These are phyloP conservation scores for Patella ulyssiponensis DNA, from an alignment of 2,888 invertebrate genomes.

Conservation along the genomic window DNA sequence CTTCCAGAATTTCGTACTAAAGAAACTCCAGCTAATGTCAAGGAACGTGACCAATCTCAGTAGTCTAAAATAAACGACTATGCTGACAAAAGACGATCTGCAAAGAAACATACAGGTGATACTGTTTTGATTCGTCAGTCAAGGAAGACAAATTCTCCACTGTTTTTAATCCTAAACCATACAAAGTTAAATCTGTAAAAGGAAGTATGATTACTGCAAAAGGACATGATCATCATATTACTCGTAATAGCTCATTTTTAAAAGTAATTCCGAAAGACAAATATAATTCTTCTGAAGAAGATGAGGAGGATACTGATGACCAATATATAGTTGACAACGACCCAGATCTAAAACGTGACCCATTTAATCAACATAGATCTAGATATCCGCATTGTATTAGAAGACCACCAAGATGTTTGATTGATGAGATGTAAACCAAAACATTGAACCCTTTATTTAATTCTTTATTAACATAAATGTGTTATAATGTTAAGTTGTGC, in stretches of 20 bases:
- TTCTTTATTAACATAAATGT: too few species aligned
- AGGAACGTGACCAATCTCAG: slow-evolving; percentile 16
- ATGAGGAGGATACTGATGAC: not conserved
- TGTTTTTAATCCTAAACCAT: slow-evolving; percentile 13
- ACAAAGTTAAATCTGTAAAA: slow-evolving; percentile 8
- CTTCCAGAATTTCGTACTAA: slow-evolving; percentile 20
- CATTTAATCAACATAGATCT: not conserved
- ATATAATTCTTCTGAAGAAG: not conserved
- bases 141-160: not conserved
- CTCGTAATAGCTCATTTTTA: not conserved
- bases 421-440: not conserved
- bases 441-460: too few species aligned
- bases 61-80: slow-evolving; percentile 22
- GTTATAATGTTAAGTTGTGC: too few species aligned
- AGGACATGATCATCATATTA: slow-evolving; percentile 3
- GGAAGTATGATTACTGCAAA: slow-evolving; percentile 9
- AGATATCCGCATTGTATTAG: not conserved
- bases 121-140: slow-evolving; percentile 7
- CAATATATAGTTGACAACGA: not conserved
- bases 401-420: not conserved
- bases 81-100: slow-evolving; percentile 18
- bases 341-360: not conserved
- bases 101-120: slow-evolving; percentile 12
- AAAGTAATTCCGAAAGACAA: not conserved
- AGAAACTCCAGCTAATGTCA: not conserved